These are phyloP conservation scores for Corydoras sp. DNA, from an alignment of 2,113 vertebrate species.

Conservation along the genomic window DNA sequence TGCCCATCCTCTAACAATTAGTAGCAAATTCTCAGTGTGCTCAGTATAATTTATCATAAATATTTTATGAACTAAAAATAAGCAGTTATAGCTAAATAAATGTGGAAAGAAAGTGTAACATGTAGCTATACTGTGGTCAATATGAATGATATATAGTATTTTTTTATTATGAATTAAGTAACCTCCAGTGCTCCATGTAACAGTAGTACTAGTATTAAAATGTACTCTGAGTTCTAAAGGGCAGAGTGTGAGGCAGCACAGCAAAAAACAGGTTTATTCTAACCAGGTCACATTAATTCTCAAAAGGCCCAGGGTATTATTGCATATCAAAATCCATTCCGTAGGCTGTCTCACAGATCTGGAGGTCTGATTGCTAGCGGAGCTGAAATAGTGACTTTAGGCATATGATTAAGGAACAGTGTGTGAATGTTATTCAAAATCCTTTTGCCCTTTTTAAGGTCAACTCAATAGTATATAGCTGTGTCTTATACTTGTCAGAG, in stretches of 20 bases:
- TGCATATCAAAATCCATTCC: slow-evolving; percentile 18
- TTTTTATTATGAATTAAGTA: slow-evolving; percentile 1
- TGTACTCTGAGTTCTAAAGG: neutral
- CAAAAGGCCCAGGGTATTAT: slow-evolving; percentile 20
- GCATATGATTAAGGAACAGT: slow-evolving; percentile 7
- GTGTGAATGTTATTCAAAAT: slow-evolving; percentile 17
- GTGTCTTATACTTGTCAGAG: slow-evolving; percentile 4
- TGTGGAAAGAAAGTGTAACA: too few relatives aligned
- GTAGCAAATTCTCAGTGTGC: too few relatives aligned
- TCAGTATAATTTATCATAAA: too few relatives aligned
- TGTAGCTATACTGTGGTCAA: too few relatives aligned
- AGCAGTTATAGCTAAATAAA: too few relatives aligned
- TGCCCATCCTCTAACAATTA: too few relatives aligned
- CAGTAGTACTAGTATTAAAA: neutral
- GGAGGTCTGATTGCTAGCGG: slow-evolving; percentile 15
- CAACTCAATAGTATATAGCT: neutral
- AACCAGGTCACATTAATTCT: slow-evolving; percentile 28
- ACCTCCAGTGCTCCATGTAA: neutral
- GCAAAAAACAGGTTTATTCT: slow-evolving; percentile 13
- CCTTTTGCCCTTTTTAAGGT: slow-evolving; percentile 7
- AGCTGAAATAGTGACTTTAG: slow-evolving; percentile 24
- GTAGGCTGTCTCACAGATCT: slow-evolving; percentile 13
- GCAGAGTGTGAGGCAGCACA: neutral
- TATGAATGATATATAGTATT: too few relatives aligned
- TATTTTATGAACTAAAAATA: too few relatives aligned